phyloP scores from a whole-genome alignment of 1,140 invertebrate genomes.

The Globodera ellingtonae region DNA sequence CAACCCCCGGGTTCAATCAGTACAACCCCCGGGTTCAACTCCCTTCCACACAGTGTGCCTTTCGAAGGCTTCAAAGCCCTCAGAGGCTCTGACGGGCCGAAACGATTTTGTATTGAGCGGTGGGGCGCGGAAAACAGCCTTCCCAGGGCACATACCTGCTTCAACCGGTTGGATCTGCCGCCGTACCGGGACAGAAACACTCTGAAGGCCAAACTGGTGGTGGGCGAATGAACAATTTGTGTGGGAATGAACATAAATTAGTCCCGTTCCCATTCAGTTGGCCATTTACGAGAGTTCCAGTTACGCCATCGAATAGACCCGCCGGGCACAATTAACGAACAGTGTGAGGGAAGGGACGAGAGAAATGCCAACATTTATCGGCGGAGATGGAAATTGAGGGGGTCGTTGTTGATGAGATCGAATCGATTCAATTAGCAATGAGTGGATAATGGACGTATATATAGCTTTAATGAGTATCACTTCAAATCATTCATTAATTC shows the following conservation, averaged over 20 bases:
- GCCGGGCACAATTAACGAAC: too few species aligned
- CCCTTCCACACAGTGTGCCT: conserved; percentile 75
- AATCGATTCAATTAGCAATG: too few species aligned
- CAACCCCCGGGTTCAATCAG: too few species aligned
- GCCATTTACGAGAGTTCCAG: conserved; percentile 96
- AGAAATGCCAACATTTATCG: too few species aligned
- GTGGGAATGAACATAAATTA: too few species aligned
- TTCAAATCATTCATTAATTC: not conserved
- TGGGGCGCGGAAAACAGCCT: conserved; percentile 89
- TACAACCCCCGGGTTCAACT: not conserved
- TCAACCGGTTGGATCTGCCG: conserved; percentile 92
- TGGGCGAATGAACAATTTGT: not conserved
- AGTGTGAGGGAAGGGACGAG: too few species aligned
- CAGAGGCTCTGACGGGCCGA: conserved; percentile 87
- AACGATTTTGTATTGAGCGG: conserved; percentile 96
- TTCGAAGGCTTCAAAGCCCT: conserved; percentile 94
- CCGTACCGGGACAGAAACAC: conserved; percentile 89
- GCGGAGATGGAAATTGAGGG: too few species aligned
- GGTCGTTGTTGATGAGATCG: too few species aligned
- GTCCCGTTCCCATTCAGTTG: conserved; percentile 68
- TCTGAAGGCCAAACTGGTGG: conserved; percentile 83
- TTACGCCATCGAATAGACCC: conserved; percentile 86
- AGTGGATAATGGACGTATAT: too few species aligned
- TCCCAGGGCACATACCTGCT: conserved; percentile 84
- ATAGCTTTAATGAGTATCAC: too few species aligned